These are phyloP conservation scores for Drosophila picticornis DNA, from an alignment of 2,888 invertebrate species.

Conservation along the genomic window DNA sequence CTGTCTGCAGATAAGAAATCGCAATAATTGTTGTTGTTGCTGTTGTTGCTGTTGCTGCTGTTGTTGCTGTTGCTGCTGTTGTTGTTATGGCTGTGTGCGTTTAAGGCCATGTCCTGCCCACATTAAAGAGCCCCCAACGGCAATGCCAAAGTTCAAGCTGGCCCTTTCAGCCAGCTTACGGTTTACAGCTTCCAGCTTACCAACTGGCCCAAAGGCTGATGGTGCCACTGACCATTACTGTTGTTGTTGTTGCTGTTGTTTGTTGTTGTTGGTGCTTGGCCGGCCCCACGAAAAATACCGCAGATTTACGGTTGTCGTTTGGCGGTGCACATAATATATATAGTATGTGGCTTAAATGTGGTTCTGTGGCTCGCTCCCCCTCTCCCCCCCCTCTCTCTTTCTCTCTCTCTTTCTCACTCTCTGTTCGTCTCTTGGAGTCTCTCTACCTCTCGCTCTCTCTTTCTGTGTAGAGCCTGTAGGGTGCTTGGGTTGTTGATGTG, in stretches of 20 bases:
- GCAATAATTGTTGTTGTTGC: conserved; percentile 5
- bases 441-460: not conserved
- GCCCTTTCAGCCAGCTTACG: conserved; percentile 51
- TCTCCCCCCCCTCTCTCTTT: not conserved
- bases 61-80: conserved; percentile 9
- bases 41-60: conserved; percentile 6
- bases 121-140: conserved; percentile 45
- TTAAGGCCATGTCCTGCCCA: conserved; percentile 52
- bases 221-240: conserved; percentile 18
- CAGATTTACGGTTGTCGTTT: conserved; percentile 81
- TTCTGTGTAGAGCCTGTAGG: not conserved
- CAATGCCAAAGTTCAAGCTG: conserved; percentile 60
- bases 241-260: conserved; percentile 22
- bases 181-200: conserved; percentile 64
- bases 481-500: conserved; percentile 10
- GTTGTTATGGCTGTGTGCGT: conserved; percentile 20
- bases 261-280: conserved; percentile 38
- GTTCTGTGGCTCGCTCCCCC: conserved; percentile 13
- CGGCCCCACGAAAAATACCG: conserved; percentile 79
- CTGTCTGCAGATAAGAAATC: conserved; percentile 27
- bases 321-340: conserved; percentile 66
- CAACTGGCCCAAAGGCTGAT: conserved; percentile 50
- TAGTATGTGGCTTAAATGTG: conserved; percentile 66
- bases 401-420: not conserved
- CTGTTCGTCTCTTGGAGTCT: not conserved